Percentiles rank a stretch among this genome's conserved stretches.
Conservation (phyloP, 2,797 vertebrate species). For the Myotis planiceps region DNA sequence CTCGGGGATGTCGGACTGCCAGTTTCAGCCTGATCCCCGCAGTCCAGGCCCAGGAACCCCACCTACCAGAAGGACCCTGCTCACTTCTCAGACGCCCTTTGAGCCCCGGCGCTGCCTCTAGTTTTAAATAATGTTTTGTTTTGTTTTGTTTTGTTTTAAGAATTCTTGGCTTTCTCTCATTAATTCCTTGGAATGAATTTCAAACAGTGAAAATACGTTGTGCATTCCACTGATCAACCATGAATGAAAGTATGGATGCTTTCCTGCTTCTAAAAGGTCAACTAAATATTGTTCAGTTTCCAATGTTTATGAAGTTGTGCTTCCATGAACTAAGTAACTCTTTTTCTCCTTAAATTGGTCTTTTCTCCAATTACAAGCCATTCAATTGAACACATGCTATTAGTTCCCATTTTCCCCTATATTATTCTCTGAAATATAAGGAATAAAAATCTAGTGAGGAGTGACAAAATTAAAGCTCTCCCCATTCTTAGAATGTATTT, state of each 20-base stretch:
- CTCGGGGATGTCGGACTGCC: too few relatives aligned
- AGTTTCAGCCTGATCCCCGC: too few relatives aligned
- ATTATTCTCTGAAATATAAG: not conserved
- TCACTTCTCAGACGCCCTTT: too few relatives aligned
- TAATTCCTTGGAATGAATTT: not conserved
- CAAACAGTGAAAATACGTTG: not conserved
- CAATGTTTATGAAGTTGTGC: not conserved
- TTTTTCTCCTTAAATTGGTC: not conserved
- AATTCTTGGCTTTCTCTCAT: not conserved
- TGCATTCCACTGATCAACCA: not conserved
- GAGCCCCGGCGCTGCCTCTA: rapidly evolving
- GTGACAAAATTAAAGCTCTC: not conserved
- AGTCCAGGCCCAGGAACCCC: too few relatives aligned
- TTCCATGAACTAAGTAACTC: not conserved
- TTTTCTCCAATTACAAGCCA: not conserved
- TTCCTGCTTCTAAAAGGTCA: not conserved
- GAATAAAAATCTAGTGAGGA: not conserved
- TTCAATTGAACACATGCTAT: not conserved
- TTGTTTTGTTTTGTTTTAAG: not conserved
- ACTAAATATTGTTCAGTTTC: not conserved
- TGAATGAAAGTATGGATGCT: not conserved
- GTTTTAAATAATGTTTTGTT: not conserved
- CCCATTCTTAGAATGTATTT: constrained; percentile 22
- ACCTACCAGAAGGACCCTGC: too few relatives aligned
- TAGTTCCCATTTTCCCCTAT: not conserved